phyloP scores from a whole-genome alignment of 2,113 vertebrate genomes.

The Vicugna pacos region DNA sequence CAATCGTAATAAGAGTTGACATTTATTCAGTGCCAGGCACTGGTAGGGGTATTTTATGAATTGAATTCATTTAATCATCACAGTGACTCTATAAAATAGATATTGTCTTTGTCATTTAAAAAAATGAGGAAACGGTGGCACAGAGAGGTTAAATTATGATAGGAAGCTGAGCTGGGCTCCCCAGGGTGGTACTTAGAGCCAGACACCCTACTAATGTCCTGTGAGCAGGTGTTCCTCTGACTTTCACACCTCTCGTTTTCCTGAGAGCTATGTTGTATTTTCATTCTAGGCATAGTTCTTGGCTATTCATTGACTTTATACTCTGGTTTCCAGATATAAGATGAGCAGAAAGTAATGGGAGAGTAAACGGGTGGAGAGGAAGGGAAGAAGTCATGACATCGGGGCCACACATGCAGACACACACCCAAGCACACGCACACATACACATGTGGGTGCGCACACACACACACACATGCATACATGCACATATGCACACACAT shows the following conservation, averaged over 20 bases:
- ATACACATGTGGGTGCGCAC: no score
- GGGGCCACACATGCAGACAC: neutral
- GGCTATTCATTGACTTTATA: neutral
- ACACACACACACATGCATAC: rapidly evolving
- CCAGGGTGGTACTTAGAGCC: neutral
- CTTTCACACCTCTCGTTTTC: neutral
- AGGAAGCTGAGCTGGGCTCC: neutral
- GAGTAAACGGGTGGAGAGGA: neutral
- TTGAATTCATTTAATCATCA: neutral
- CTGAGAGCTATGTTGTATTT: neutral
- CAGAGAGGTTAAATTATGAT: neutral
- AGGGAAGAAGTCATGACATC: neutral
- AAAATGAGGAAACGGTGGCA: neutral
- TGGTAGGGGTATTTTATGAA: neutral
- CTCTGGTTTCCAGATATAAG: neutral
- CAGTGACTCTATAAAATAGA: neutral
- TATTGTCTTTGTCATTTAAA: neutral
- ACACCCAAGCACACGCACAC: rapidly evolving
- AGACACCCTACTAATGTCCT: neutral
- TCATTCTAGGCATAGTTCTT: neutral
- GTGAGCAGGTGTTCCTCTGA: neutral
- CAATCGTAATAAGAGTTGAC: neutral
- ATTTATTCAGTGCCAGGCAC: neutral
- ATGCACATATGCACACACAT: no score
- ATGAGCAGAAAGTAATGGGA: neutral